Evolutionary conservation across 2,113 vertebrate species (phyloP), one percentile per base, ranked within the genome.

Genomic region (Chionomys nivalis): DNA sequence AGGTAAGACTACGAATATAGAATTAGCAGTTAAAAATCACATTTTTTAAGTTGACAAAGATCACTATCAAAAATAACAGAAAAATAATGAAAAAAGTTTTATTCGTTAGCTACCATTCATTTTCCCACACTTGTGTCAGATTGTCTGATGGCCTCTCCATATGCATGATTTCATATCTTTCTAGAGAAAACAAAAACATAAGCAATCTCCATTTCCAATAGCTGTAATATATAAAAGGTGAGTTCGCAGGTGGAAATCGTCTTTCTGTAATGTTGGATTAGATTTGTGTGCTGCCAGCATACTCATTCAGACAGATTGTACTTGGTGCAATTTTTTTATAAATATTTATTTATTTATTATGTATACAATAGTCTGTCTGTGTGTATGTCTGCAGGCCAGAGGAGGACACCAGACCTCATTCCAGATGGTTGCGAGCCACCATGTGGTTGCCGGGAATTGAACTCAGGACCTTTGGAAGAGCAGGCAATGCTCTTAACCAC

Each of bases 91-190:
- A 90, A 90, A 58, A 17, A 36, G 3, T 70, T 87, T 95, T 77
- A 68, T 77, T 82, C 33, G 28, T 87, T 73, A 88, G 79, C 58
- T 85, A 6, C 21, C 44, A 52, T 33, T 42, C 81, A 12, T 65
- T 65, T 93, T 93, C 58, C 49, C 42, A 36, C 5, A 58, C 28
- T 65, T 31, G 19, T 23, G 77, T 7, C 19, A 83, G 44, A 86
- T 31, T 63, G 44, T 77, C 83, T 90, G 72, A 72, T 63, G 11
- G 33, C 26, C 8, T 93, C 52, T 96, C 91, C 26, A 78, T 91
- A 82, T 44, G 61, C 91, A 86, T 77, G 5, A 91, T 82, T 86
- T 95, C 83, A 94, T 24, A 77, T 86, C 5, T 89, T 78, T 79
- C 61, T 1, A 88, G 26, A 73, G 26, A 63, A 96, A 91, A 42